These are phyloP conservation scores for Willowsia nigromaculata DNA, from an alignment of 2,888 invertebrate species.

Conservation along the genomic window DNA sequence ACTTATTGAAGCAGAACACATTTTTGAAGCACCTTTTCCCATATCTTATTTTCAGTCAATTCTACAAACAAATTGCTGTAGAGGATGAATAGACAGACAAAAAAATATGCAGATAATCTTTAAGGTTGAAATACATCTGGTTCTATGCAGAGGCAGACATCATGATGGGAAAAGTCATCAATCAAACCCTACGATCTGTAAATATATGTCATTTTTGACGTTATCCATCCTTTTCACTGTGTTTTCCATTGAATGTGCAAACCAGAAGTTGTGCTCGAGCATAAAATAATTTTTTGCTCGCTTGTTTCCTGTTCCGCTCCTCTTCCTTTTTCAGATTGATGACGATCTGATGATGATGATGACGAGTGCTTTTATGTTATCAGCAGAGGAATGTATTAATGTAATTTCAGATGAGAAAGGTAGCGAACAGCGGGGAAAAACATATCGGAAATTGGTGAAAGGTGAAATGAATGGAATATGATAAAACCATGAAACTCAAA, in stretches of 20 bases:
- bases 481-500: background rate
- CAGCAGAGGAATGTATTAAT: background rate
- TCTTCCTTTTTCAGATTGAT: background rate
- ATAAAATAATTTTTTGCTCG: background rate
- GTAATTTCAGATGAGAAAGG: background rate
- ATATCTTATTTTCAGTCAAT: too few relatives aligned
- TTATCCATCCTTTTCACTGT: conserved; percentile 17
- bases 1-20: too few relatives aligned
- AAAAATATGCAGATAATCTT: background rate
- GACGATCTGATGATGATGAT: background rate
- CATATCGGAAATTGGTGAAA: background rate
- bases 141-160: background rate
- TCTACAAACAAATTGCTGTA: too few relatives aligned
- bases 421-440: background rate
- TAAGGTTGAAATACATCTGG: background rate
- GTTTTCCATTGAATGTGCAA: background rate
- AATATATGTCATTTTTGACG: conserved; percentile 61
- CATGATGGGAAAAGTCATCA: conserved; percentile 64
- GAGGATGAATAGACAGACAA: too few relatives aligned
- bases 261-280: background rate
- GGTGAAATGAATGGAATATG: background rate
- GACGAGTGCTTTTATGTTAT: background rate
- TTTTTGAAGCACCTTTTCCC: too few relatives aligned
- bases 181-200: conserved; percentile 60
- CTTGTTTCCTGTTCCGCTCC: conserved; percentile 6